phyloP scores from a whole-genome alignment of 35 echinoderm and acorn worm genomes.

The Apostichopus parvimensis region DNA sequence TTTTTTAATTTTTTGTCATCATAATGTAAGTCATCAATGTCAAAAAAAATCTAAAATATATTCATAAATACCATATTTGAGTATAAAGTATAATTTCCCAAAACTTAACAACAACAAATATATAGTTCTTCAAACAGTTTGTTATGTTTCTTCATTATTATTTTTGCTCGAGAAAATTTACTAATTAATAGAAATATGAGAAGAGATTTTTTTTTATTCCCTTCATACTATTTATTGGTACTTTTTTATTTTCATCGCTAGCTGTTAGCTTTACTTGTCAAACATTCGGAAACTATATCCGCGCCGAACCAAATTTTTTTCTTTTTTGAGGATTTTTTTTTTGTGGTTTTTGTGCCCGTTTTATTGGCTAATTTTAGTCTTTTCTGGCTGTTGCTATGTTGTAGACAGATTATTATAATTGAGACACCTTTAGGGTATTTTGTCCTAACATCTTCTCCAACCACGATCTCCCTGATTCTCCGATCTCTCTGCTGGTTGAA shows the following conservation, averaged over 20 bases:
- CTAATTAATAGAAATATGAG: not conserved
- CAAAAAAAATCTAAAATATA: no score
- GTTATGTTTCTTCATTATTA: no score
- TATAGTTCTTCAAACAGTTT: no score
- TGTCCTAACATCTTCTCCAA: conserved; percentile 33
- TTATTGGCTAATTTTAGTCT: not conserved
- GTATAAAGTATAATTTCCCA: no score
- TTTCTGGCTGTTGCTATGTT: conserved; percentile 15
- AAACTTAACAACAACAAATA: no score
- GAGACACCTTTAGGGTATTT: not conserved
- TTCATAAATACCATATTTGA: no score
- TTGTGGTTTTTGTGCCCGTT: not conserved
- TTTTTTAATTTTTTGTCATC: no score
- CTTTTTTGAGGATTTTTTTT: not conserved
- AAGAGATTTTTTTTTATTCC: not conserved
- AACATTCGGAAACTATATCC: not conserved
- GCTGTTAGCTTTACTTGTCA: not conserved
- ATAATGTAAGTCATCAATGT: no score
- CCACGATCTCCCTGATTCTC: not conserved
- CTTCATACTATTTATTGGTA: not conserved
- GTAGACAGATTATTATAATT: conserved; percentile 21
- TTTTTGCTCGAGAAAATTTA: no score
- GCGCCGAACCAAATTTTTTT: not conserved
- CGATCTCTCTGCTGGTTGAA: not conserved
- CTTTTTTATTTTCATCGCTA: not conserved